Conservation (phyloP, 2,888 invertebrate genomes). For the Nephrocerus scutellatus region DNA sequence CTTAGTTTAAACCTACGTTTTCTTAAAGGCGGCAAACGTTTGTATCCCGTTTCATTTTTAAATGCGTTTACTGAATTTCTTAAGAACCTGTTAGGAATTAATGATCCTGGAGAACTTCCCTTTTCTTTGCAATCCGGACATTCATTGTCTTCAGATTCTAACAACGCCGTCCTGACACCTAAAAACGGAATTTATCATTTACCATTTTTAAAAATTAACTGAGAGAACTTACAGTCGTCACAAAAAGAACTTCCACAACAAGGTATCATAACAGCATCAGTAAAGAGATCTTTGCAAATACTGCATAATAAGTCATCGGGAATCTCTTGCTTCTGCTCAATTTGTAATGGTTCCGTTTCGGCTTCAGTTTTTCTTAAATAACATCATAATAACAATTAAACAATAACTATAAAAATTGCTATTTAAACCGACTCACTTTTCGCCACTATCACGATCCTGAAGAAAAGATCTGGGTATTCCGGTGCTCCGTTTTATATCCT, state of each 20-base stretch:
- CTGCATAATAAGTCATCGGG: constrained; percentile 89
- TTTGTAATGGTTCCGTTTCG: constrained; percentile 25
- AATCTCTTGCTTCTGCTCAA: constrained; percentile 58
- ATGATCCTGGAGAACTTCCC: constrained; percentile 83
- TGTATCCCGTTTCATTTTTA: constrained; percentile 86
- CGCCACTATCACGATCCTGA: constrained; percentile 72
- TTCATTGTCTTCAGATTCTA: constrained; percentile 91
- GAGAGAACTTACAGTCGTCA: constrained; percentile 96
- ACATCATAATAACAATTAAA: no score
- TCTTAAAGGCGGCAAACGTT: constrained; percentile 35
- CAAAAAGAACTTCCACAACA: constrained; percentile 98
- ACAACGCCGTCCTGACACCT: constrained; percentile 80
- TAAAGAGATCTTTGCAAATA: constrained; percentile 84
- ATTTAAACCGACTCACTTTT: constrained; percentile 52
- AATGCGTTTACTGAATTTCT: constrained; percentile 84
- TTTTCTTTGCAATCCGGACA: constrained; percentile 92
- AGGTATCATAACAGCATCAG: constrained; percentile 95
- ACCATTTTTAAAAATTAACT: no score
- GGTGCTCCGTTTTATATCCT: constrained; percentile 87
- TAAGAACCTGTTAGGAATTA: constrained; percentile 88
- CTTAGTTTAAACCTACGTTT: constrained; percentile 28
- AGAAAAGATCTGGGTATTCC: constrained; percentile 97
- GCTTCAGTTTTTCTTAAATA: constrained; percentile 24
- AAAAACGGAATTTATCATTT: constrained; percentile 21
- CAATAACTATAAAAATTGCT: background rate